Evolutionary conservation across 2,797 vertebrate species (phyloP), one percentile per base, ranked within the genome.

Genomic region (Anguilla megastoma): DNA sequence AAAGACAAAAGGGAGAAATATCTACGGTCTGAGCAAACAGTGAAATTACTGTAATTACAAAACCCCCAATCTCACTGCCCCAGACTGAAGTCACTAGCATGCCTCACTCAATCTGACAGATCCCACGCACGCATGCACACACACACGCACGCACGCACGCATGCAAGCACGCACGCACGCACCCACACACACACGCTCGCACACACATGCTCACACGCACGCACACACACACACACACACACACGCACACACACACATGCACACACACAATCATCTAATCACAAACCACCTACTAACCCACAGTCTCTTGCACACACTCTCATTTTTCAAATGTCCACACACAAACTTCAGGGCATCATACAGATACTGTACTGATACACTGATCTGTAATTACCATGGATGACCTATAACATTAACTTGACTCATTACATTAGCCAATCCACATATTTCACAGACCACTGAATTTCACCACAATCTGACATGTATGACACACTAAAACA

Each of bases 41-140:
- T 84, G 87, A 86, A 86, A 56, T 66, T 86, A 90, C 89, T 89
- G 85, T 84, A 89, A 87, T 88, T 87, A 87, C 84, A 90, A 90
- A 87, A 86, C 74, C 88, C 76, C 33, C 76, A 82, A 50, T 50
- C 79, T 45, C 4, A n/a, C 3, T 8, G 79, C 79, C 79, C 79
- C 9, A 8, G 41, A 6, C 21, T 18, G 56, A 16, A 63, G n/a
- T 21, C 86, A 76, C 54, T 69, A 87, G 33, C 48, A 48, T 60
- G 18, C 8, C n/a, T 16, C 52, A 80, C 54, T 54, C 41, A 30
- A 21, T 58, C 54, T 87, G 74, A 79, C 50, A 58, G 54, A 48
- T 79, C 48, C n/a, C 50, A 79, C 33, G 3, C 24, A 48, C 0
- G 21, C 41, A 27, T 0, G 3, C 41, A 82, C 18, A 12, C 18